Conservation (phyloP, 2,888 invertebrate genomes). For the Lamproptera curius region DNA sequence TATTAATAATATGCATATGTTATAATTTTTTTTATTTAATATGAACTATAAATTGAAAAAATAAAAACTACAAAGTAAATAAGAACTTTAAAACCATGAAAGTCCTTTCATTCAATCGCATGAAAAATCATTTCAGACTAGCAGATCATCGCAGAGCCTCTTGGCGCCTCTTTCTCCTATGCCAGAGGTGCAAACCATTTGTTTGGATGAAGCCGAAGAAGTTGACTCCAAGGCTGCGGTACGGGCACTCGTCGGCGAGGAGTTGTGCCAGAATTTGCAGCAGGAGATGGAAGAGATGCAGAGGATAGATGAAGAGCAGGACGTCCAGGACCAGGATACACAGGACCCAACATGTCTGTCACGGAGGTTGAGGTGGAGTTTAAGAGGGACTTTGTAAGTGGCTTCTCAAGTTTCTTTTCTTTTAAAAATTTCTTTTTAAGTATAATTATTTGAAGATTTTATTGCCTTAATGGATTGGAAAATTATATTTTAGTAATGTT, state of each 20-base stretch:
- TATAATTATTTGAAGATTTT: too few species aligned
- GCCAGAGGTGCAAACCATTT: conserved; percentile 13
- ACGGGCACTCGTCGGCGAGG: conserved; percentile 31
- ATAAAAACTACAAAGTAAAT: too few species aligned
- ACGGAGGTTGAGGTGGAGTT: conserved; percentile 32
- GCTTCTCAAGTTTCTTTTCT: too few species aligned
- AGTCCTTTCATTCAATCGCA: too few species aligned
- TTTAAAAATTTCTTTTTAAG: too few species aligned
- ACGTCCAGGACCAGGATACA: not conserved
- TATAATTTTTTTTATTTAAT: too few species aligned
- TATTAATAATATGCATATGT: too few species aligned
- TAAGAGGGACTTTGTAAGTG: conserved; percentile 27
- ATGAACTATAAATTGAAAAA: too few species aligned
- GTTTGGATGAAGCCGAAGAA: conserved; percentile 23
- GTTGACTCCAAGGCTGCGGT: conserved; percentile 36
- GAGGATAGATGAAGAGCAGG: not conserved
- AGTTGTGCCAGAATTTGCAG: conserved; percentile 20
- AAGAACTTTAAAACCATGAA: too few species aligned
- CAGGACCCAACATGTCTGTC: conserved; percentile 20
- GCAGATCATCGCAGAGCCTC: conserved; percentile 54
- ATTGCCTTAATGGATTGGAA: too few species aligned
- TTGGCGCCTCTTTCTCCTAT: conserved; percentile 49
- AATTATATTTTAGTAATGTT: too few species aligned
- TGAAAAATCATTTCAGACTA: too few species aligned
- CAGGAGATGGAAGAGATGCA: conserved; percentile 26